Evolutionary conservation across 2,888 invertebrate species (phyloP).

Genomic region (Hanleya hanleyi): DNA sequence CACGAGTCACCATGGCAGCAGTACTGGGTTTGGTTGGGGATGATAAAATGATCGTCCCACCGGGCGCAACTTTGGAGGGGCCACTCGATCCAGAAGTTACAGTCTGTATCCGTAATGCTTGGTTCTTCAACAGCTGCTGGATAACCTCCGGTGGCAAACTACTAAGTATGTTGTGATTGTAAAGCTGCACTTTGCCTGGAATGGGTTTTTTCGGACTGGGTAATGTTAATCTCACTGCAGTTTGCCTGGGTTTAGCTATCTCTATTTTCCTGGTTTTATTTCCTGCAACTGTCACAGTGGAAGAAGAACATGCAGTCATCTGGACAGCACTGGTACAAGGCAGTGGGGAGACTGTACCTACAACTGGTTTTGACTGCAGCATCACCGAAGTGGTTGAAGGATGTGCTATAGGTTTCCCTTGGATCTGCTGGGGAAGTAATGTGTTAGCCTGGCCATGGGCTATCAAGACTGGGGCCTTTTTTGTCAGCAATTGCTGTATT

Average conservation of each 20-base stretch:
- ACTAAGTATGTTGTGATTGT: conserved; percentile 34
- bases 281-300: background rate
- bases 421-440: background rate
- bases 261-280: background rate
- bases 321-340: background rate
- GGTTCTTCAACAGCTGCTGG: conserved; percentile 59
- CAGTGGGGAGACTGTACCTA: background rate
- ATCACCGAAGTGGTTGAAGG: background rate
- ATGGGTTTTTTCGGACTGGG: background rate
- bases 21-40: background rate
- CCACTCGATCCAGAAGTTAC: conserved; percentile 28
- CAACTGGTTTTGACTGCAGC: background rate
- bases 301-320: background rate
- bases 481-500: conserved; percentile 47
- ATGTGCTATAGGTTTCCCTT: background rate
- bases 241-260: background rate
- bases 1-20: too few species aligned
- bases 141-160: conserved; percentile 54
- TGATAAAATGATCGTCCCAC: background rate
- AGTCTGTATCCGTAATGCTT: conserved; percentile 51
- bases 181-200: conserved; percentile 28
- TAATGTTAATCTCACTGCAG: background rate
- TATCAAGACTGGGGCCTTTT: background rate
- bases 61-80: background rate
- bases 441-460: background rate